phyloP scores from a whole-genome alignment of 2,888 invertebrate genomes.

The Caenorhabditis auriculariae region DNA sequence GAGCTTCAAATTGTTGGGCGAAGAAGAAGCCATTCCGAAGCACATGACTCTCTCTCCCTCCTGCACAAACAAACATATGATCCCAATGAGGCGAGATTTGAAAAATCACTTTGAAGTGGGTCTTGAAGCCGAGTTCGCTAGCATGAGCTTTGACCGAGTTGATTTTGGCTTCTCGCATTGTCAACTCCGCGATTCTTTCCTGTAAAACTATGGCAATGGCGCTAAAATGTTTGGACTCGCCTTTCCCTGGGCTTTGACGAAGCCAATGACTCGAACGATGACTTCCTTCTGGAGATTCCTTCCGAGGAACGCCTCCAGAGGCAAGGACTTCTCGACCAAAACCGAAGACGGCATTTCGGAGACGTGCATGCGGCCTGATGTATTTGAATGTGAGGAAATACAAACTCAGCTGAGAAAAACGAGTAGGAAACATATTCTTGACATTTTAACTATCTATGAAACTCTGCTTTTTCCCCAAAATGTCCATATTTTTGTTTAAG shows the following conservation, averaged over 20 bases:
- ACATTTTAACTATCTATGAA: too few species aligned
- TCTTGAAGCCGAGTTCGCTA: slow-evolving; percentile 12
- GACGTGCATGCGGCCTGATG: slow-evolving; percentile 39
- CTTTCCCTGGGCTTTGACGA: slow-evolving; percentile 10
- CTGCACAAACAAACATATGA: slow-evolving; percentile 4
- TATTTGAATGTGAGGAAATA: too few species aligned
- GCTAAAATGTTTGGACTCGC: slow-evolving; percentile 2
- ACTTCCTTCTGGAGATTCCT: slow-evolving; percentile 22
- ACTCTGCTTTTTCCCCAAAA: too few species aligned
- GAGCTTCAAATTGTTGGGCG: slow-evolving; percentile 7
- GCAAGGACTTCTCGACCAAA: slow-evolving; percentile 7
- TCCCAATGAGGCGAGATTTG: background rate
- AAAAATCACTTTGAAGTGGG: slow-evolving; percentile 16
- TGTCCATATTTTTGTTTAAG: too few species aligned
- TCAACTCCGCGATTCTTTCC: slow-evolving; percentile 26
- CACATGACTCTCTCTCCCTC: slow-evolving; percentile 23
- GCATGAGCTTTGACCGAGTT: slow-evolving; percentile 18
- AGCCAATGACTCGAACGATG: slow-evolving; percentile 26
- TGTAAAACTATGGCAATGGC: too few species aligned
- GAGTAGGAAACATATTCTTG: too few species aligned
- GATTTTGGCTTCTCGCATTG: slow-evolving; percentile 30
- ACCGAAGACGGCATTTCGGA: slow-evolving; percentile 29
- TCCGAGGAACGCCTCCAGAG: slow-evolving; percentile 24
- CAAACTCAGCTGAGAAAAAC: too few species aligned
- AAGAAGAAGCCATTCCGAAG: slow-evolving; percentile 13